phyloP scores from a whole-genome alignment of 92 coral and sea anemone species.

The Galaxea fascicularis region DNA sequence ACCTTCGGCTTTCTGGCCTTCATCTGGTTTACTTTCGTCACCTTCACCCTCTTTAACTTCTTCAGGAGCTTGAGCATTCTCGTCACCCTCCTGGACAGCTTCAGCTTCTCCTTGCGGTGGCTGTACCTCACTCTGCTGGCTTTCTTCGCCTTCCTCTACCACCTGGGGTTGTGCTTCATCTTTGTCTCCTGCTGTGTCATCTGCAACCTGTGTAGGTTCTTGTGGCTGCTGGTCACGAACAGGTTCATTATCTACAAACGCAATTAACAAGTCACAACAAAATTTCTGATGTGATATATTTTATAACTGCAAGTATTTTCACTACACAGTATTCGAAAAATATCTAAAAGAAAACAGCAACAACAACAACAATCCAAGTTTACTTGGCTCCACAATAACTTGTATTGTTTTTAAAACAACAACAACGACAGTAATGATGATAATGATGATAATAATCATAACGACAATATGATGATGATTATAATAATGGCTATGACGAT shows the following conservation, averaged over 20 bases:
- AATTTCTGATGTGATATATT: no score
- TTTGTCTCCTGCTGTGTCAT: constrained; percentile 7
- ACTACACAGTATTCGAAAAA: no score
- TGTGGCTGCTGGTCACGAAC: not conserved
- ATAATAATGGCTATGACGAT: no score
- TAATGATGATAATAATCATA: no score
- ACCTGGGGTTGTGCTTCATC: constrained; percentile 27
- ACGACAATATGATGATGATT: no score
- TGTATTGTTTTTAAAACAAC: no score
- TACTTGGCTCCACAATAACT: no score
- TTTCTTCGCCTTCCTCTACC: not conserved
- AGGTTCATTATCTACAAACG: not conserved
- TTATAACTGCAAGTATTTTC: no score
- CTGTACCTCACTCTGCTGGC: constrained; percentile 6
- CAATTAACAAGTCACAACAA: not conserved
- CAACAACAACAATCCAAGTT: no score
- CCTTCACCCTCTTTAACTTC: constrained; percentile 42
- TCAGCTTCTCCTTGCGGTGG: constrained; percentile 16
- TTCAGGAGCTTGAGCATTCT: constrained; percentile 44
- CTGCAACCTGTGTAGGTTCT: not conserved
- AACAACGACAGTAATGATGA: no score
- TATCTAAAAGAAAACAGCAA: no score
- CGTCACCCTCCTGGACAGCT: constrained; percentile 44
- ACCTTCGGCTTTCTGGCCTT: no score
- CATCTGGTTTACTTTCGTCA: constrained; percentile 60